Evolutionary conservation across 2,888 invertebrate species (phyloP), one percentile per base, ranked within the genome.

Genomic region (Hirtodrosophila confusa): DNA sequence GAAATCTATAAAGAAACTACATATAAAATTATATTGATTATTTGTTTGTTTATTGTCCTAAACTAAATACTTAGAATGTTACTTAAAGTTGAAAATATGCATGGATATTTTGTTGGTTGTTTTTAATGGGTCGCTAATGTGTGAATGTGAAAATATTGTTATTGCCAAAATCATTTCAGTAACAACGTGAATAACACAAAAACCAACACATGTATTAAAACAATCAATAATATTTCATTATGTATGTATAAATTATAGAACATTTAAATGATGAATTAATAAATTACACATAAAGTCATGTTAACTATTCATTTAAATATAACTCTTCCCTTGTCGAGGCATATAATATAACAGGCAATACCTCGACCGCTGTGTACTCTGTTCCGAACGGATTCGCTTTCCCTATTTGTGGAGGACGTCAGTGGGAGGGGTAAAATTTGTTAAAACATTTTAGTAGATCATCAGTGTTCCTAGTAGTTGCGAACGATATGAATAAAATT

Each of bases 241-340:
- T 66, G 49, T 80, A 68, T 80, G 73, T 79, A 75, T 65, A 75
- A 70, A 72, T 60, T 63, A 67, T 66, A 80, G 54, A 73, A 57
- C 58, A 69, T 74, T 64, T 53, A 51, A 73, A 75, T 55, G 60
- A 79, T 66, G 53, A 70, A 61, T 53, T 57, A 77, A 80, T 80
- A 78, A 84, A 82, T 61, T 68, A 66, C 70, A 66, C 60, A 67
- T 63, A 49, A 69, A 67, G 66, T 68, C 72, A 80, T 78, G 80
- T 80, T 78, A 75, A 65, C 61, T 51, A 33, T 44, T 50, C 41
- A 53, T 35, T 60, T 8, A 48, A 29, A 43, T 9, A 24, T 29
- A n/a, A 2, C 8, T 9, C 23, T 23, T 10, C 7, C 7, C 17
- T 62, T 23, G 37, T n/a, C 17, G 17, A 17, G 17, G 17, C 17